These are phyloP conservation scores for Toxotes chatareus DNA, from an alignment of 2,113 vertebrate species.

Conservation along the genomic window DNA sequence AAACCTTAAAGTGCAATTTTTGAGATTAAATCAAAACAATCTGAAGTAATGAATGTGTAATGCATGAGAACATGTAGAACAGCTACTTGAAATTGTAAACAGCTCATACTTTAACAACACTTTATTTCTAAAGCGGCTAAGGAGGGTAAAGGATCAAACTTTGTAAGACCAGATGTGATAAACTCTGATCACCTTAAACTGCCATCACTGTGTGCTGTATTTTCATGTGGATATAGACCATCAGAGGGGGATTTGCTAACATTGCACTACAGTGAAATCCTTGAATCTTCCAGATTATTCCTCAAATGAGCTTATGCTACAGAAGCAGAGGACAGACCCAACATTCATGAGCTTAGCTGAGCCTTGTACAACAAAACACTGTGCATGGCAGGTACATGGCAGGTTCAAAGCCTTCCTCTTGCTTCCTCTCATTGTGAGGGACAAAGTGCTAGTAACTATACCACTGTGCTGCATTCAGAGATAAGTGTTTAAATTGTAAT, in stretches of 20 bases:
- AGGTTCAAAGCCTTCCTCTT: no score
- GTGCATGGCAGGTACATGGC: no score
- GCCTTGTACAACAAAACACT: no score
- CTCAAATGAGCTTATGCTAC: background rate
- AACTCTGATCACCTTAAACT: background rate
- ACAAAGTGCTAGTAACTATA: no score
- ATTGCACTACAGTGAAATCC: background rate
- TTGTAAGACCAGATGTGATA: no score
- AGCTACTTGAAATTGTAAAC: background rate
- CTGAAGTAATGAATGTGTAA: background rate
- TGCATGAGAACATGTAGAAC: background rate
- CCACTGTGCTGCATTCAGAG: no score
- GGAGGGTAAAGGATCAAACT: background rate
- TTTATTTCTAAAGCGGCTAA: background rate
- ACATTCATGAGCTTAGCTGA: background rate
- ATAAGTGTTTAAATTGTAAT: no score
- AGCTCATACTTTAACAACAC: slow-evolving; percentile 21
- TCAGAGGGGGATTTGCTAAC: no score
- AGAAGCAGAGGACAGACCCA: no score
- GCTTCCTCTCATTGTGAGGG: no score
- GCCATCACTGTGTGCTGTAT: no score
- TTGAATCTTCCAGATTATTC: background rate
- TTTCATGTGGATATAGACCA: no score
- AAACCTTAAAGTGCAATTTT: slow-evolving; percentile 11
- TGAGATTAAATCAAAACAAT: background rate